These are phyloP conservation scores for Hirundo rustica DNA, from an alignment of 2,797 vertebrate species.

Conservation along the genomic window DNA sequence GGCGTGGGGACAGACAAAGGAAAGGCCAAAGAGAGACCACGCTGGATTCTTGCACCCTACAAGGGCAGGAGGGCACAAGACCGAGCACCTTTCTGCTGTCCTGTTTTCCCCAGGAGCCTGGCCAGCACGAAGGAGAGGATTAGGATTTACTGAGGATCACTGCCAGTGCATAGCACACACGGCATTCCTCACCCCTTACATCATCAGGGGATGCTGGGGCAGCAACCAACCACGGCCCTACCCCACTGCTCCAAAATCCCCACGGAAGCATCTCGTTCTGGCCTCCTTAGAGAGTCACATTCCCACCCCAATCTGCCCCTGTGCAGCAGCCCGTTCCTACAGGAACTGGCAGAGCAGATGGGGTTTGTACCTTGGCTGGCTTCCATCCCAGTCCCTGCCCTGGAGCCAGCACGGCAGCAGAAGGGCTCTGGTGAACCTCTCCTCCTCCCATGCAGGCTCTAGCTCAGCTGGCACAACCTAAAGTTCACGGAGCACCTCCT, in stretches of 20 bases:
- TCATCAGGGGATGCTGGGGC: background rate
- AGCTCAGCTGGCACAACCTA: background rate
- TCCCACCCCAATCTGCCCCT: background rate
- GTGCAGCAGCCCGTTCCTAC: conserved; percentile 9
- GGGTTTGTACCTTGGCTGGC: background rate
- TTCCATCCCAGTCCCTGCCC: background rate
- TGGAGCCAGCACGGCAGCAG: background rate
- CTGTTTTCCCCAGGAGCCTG: background rate
- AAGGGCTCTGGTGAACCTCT: conserved; percentile 26
- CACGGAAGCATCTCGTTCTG: background rate
- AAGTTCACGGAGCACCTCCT: background rate
- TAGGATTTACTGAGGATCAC: background rate
- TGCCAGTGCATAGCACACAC: background rate
- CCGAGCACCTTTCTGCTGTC: background rate
- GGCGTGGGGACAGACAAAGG: background rate
- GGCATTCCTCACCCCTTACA: background rate
- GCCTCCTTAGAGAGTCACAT: background rate
- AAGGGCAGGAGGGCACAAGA: background rate
- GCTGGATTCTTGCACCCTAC: background rate
- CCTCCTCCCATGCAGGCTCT: background rate
- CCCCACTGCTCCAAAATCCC: background rate
- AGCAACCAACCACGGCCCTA: background rate
- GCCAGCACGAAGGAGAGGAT: background rate
- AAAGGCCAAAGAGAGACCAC: background rate
- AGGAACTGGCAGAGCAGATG: background rate